Conservation (phyloP, 2,888 invertebrate species). For the Cheilosia pagana region DNA sequence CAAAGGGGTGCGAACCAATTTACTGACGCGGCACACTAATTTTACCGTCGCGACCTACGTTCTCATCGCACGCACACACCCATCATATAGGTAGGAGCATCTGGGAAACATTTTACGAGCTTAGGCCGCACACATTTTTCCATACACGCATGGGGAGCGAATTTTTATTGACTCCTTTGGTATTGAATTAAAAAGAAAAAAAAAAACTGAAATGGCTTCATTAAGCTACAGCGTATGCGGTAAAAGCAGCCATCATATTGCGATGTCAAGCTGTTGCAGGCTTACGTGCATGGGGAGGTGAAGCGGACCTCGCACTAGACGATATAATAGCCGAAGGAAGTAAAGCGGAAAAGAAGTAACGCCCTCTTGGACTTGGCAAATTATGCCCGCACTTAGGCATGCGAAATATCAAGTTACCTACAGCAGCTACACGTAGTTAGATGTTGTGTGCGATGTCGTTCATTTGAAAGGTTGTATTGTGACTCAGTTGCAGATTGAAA, state of each 20-base stretch:
- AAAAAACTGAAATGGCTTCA: slow-evolving; percentile 54
- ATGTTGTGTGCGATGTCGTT: too few species aligned
- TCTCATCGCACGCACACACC: slow-evolving; percentile 10
- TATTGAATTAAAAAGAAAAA: slow-evolving; percentile 32
- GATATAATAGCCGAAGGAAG: neutral
- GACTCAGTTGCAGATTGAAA: too few species aligned
- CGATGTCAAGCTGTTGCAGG: slow-evolving; percentile 25
- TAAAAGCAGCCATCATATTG: slow-evolving; percentile 23
- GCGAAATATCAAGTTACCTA: slow-evolving; percentile 42
- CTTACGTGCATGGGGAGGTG: neutral
- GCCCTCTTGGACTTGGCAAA: slow-evolving; percentile 48
- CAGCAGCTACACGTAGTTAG: neutral
- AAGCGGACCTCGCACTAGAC: neutral
- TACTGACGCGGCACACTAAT: slow-evolving; percentile 30
- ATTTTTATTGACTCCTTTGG: slow-evolving; percentile 51
- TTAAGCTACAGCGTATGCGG: slow-evolving; percentile 26
- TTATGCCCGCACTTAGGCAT: slow-evolving; percentile 42
- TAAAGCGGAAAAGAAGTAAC: slow-evolving; percentile 29
- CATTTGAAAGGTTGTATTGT: too few species aligned
- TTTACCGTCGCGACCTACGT: slow-evolving; percentile 43
- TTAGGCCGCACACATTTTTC: neutral
- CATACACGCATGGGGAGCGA: slow-evolving; percentile 6
- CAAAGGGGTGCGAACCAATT: slow-evolving; percentile 47
- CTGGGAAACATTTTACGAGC: slow-evolving; percentile 9
- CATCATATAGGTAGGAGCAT: neutral